phyloP scores from a whole-genome alignment of 2,113 vertebrate genomes.

The Toxotes jaculatrix region DNA sequence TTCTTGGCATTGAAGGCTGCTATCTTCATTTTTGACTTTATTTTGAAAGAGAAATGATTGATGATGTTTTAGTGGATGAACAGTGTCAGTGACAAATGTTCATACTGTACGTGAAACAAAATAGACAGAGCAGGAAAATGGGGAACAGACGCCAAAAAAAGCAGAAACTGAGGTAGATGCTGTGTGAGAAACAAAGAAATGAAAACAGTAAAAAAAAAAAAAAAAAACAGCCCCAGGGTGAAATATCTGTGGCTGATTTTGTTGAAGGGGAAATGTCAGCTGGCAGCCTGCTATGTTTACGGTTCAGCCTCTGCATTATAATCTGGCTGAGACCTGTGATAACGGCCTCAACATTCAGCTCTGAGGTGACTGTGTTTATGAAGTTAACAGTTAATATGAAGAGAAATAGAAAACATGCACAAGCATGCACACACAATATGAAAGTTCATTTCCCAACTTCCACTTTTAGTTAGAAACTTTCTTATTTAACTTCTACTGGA shows the following conservation, averaged over 20 bases:
- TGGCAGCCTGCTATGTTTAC: not conserved
- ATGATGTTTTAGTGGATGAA: not conserved
- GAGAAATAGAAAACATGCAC: not conserved
- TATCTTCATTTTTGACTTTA: constrained; percentile 74
- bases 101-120: not conserved
- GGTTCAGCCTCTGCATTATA: not conserved
- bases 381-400: not conserved
- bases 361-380: not conserved
- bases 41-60: not conserved
- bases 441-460: too few species aligned
- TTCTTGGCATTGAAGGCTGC: constrained; percentile 76
- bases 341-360: not conserved
- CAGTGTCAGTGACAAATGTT: too few species aligned
- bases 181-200: not conserved
- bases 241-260: not conserved
- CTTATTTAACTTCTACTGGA: too few species aligned
- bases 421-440: too few species aligned
- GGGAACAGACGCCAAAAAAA: not conserved
- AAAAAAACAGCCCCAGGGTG: too few species aligned
- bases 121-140: not conserved
- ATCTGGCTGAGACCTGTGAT: not conserved
- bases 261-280: not conserved
- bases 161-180: not conserved
- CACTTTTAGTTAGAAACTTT: too few species aligned
- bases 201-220: not conserved